A percentile compares a stretch with the other conserved stretches of the same genome.
phyloP scores from a whole-genome alignment of 2,888 invertebrate species.

The Drosophila multiciliata region DNA sequence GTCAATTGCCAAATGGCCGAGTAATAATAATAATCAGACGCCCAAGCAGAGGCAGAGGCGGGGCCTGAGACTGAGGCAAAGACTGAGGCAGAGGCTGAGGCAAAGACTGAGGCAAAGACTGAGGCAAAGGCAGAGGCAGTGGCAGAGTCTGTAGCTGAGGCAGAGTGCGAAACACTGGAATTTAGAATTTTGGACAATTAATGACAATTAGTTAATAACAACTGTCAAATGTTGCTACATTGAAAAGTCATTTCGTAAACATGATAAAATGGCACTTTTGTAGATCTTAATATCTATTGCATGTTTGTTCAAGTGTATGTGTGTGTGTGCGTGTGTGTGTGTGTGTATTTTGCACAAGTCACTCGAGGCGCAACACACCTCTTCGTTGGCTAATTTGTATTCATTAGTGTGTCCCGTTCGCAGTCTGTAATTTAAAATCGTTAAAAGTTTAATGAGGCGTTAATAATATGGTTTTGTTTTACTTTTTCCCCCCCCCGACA shows the following conservation, averaged over 20 bases:
- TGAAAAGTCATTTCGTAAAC: slow-evolving; percentile 64
- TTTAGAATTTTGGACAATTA: slow-evolving; percentile 54
- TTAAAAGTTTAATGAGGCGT: slow-evolving; percentile 82
- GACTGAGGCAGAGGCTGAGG: background rate
- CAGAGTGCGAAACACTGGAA: background rate
- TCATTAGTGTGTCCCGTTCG: slow-evolving; percentile 75
- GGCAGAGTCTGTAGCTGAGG: background rate
- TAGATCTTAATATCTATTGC: slow-evolving; percentile 28
- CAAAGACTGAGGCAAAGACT: background rate
- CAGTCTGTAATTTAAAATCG: slow-evolving; percentile 80
- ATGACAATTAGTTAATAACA: slow-evolving; percentile 70
- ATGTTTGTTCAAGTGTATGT: slow-evolving; percentile 2
- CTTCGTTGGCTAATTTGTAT: slow-evolving; percentile 78
- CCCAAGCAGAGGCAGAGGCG: slow-evolving; percentile 9
- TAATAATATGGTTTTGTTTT: slow-evolving; percentile 81
- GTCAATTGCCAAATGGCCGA: slow-evolving; percentile 41
- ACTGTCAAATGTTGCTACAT: slow-evolving; percentile 55
- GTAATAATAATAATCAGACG: slow-evolving; percentile 49
- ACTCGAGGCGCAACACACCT: slow-evolving; percentile 45
- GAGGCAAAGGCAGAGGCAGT: background rate
- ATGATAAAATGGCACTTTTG: slow-evolving; percentile 27
- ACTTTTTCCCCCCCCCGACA: slow-evolving; percentile 50
- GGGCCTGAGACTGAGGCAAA: background rate
- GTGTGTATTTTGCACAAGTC: slow-evolving; percentile 43
- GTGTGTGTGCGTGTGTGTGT: slow-evolving; percentile 2